These are phyloP conservation scores for Linnaemya vulpina DNA, from an alignment of 2,888 invertebrate species.

Conservation along the genomic window DNA sequence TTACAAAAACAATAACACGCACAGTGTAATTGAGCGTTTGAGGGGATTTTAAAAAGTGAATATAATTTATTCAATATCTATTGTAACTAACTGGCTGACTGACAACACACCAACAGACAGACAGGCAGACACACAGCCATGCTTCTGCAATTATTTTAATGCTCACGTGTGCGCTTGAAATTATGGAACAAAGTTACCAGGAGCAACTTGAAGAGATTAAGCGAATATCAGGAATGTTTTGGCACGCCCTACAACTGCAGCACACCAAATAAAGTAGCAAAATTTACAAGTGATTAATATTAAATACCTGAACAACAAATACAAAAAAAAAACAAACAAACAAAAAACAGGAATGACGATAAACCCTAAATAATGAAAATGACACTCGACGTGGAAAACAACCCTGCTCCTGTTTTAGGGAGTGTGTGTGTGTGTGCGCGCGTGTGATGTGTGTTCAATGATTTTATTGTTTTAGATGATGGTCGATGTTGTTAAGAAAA, in stretches of 20 bases:
- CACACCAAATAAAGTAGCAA: conserved; percentile 45
- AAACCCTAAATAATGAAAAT: conserved; percentile 44
- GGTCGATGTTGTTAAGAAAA: conserved; percentile 27
- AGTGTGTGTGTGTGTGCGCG: no score
- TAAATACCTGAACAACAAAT: conserved; percentile 42
- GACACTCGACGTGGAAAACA: conserved; percentile 41
- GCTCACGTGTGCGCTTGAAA: conserved; percentile 51
- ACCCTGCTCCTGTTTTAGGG: conserved; percentile 32
- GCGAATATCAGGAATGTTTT: conserved; percentile 37
- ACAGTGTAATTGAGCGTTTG: conserved; percentile 44
- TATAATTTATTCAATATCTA: conserved; percentile 55
- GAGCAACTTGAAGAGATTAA: conserved; percentile 60
- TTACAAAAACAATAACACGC: conserved; percentile 53
- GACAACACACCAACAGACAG: not conserved
- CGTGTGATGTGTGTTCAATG: not conserved
- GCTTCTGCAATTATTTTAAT: conserved; percentile 28
- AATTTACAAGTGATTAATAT: conserved; percentile 62
- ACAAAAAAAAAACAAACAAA: not conserved
- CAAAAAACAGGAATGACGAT: not conserved
- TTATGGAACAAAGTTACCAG: conserved; percentile 51
- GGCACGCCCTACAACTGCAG: conserved; percentile 49
- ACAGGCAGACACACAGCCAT: not conserved
- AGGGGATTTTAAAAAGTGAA: conserved; percentile 48
- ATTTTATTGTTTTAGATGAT: conserved; percentile 40
- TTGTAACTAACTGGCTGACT: conserved; percentile 6